These are phyloP conservation scores for Cossypha niveicapilla DNA, from an alignment of 2,797 vertebrate species.

Conservation along the genomic window DNA sequence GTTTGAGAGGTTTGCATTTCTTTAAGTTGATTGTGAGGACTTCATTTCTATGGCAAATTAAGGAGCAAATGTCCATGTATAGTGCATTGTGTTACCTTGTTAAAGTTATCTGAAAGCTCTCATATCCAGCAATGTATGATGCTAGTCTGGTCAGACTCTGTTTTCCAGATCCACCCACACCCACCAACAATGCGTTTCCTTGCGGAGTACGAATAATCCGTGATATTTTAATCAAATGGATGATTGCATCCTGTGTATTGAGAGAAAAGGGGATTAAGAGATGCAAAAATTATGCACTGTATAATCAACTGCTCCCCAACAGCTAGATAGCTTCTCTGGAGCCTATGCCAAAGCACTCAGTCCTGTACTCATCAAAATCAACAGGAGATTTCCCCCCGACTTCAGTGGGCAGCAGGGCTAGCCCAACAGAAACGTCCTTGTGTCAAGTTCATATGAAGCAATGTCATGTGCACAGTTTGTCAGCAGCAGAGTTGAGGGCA, in stretches of 20 bases:
- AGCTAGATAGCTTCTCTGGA: neutral
- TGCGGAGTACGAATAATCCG: constrained; percentile 81
- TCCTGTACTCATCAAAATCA: neutral
- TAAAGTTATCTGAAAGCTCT: constrained; percentile 84
- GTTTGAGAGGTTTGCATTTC: neutral
- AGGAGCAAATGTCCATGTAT: neutral
- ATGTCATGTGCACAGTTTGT: neutral
- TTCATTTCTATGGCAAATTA: neutral
- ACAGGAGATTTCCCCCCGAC: neutral
- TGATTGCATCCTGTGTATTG: constrained; percentile 79
- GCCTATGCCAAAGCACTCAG: neutral
- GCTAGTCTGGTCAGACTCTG: constrained; percentile 83
- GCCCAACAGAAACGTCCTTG: neutral
- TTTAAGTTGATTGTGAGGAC: neutral
- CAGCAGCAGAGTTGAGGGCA: neutral
- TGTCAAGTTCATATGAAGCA: neutral
- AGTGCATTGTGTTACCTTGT: constrained; percentile 72
- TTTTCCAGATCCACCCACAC: constrained; percentile 87
- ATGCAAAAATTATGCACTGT: neutral
- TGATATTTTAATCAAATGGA: constrained; percentile 83
- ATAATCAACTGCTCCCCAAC: neutral
- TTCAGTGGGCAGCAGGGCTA: neutral
- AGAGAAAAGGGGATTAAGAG: neutral
- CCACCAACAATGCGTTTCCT: constrained; percentile 85
- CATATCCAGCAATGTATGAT: constrained; percentile 83